Percentiles rank a stretch among this genome's conserved stretches.
Conservation (phyloP, 64 coral and sea anemone species). For the Stylophora pistillata region DNA sequence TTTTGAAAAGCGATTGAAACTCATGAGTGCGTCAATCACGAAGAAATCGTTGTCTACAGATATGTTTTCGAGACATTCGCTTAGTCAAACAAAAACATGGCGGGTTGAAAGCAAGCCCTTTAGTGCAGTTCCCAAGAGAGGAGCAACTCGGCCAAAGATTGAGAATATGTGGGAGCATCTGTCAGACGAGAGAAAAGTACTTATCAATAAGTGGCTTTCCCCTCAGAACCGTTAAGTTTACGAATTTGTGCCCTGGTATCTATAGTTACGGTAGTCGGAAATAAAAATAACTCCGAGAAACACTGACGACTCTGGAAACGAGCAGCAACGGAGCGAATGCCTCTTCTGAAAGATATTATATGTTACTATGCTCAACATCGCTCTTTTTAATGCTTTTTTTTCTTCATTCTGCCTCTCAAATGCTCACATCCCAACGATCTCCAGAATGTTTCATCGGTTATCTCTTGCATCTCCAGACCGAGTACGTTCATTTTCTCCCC, state of each 20-base stretch:
- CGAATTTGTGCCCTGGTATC: not conserved
- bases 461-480: too few relatives aligned
- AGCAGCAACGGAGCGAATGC: too few relatives aligned
- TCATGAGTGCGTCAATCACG: not conserved
- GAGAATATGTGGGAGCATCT: not conserved
- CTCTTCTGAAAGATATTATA: too few relatives aligned
- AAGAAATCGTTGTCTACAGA: not conserved
- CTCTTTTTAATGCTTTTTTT: too few relatives aligned
- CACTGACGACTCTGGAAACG: not conserved
- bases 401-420: too few relatives aligned
- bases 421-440: too few relatives aligned
- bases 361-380: too few relatives aligned
- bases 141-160: not conserved
- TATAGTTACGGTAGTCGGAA: not conserved
- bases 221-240: not conserved
- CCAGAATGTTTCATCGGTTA: too few relatives aligned
- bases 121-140: not conserved
- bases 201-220: conserved; percentile 9
- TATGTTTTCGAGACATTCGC: not conserved
- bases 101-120: not conserved
- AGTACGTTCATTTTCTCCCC: too few relatives aligned
- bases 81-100: not conserved
- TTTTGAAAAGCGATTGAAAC: not conserved
- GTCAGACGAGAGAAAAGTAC: not conserved
- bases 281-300: not conserved